Base-by-base conservation (phyloP, 1,140 invertebrate genomes). In the Probaryconus sp. region DNA sequence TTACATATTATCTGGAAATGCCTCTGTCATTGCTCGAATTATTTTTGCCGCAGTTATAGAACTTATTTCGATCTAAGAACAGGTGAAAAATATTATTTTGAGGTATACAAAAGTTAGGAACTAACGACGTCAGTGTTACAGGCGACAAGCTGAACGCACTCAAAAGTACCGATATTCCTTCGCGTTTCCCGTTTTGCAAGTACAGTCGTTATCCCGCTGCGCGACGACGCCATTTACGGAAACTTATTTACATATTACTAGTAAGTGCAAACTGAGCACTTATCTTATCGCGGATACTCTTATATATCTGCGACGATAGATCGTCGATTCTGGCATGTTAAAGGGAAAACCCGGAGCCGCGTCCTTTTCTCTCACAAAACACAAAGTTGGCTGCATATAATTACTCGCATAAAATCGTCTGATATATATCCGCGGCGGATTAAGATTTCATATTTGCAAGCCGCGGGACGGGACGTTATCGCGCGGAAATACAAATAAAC, bases 391-490 rank as follows among this genome's bases (percentile, higher is more conserved):
- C 10, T 20, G 17, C 47, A 26, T 40, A 73, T 73, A 73, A 73
- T 67, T 73, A 63, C 42, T 35, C 35, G 17, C 48, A 40, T 73
- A 73, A 73, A 73, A 20, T 50, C 5, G 28, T 9, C 38, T 18
- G 37, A 55, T 47, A 56, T 26, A 48, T 55, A 53, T 40, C 20
- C 42, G 13, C 16, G 11, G 37, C 43, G 63, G 55, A 74, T 74
- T 74, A 74, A 68, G 63, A 68, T 74, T 68, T 74, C 63, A 74
- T 56, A 72, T 60, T 65, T 65, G 43, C 24, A 56, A 51, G 20
- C 33, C 48, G n/a, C 11, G 18, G 7, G n/a, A 2, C 21, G 13
- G 11, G 45, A 61, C 58, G 37, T 63, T 74, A 67, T 74, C 63
- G 18, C 42, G 37, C 48, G 33, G 33, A 61, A 63, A 48, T 56